A percentile compares a stretch with the other conserved stretches of the same genome.
These are phyloP conservation scores for Oncorhynchus tshawytscha DNA, from an alignment of 2,113 vertebrate species.

Conservation along the genomic window DNA sequence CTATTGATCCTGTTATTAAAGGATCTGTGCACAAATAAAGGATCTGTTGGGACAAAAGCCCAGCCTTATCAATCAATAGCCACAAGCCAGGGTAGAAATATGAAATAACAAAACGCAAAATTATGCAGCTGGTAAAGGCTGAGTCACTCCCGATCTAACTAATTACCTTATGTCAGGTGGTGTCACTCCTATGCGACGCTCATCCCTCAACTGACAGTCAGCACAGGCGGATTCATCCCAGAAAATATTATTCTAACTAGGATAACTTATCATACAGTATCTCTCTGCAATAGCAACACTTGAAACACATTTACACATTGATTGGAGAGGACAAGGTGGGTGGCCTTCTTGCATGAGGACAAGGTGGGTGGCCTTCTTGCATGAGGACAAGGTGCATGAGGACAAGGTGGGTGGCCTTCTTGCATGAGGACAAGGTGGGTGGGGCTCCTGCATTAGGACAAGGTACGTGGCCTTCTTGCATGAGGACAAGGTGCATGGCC, in stretches of 20 bases:
- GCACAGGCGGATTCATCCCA: no score
- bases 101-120: neutral
- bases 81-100: neutral
- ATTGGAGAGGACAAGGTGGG: slow-evolving; percentile 37
- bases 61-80: neutral
- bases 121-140: neutral
- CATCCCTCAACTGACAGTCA: neutral
- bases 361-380: no score
- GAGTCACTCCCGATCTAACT: neutral
- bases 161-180: no score
- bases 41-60: neutral
- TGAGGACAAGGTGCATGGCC: no score
- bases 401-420: no score
- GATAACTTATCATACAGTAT: neutral
- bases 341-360: neutral
- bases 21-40: neutral
- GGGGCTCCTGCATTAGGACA: no score
- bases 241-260: neutral
- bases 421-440: no score
- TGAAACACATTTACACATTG: slow-evolving; percentile 34
- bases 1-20: neutral
- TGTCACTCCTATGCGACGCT: neutral
- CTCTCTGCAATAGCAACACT: slow-evolving; percentile 43
- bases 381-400: no score
- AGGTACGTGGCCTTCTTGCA: no score